These are phyloP conservation scores for Thecocarcelia acutangulata DNA, from an alignment of 2,888 invertebrate species.

Conservation along the genomic window DNA sequence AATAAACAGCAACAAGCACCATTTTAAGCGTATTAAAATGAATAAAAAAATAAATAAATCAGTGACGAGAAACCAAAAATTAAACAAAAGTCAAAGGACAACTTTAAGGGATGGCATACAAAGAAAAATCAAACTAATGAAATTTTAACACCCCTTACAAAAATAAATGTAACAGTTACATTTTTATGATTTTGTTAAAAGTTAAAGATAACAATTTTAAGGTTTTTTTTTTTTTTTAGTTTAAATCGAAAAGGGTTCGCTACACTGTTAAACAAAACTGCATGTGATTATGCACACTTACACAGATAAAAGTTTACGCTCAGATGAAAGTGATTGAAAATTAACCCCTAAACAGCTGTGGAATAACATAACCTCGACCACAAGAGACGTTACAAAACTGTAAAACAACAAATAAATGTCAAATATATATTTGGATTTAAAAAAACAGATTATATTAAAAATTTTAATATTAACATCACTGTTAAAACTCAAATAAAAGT, in stretches of 20 bases:
- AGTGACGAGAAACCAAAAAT: conserved; percentile 53
- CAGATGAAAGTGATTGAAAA: conserved; percentile 62
- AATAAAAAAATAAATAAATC: conserved; percentile 55
- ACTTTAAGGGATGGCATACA: conserved; percentile 30
- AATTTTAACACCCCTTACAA: conserved; percentile 58
- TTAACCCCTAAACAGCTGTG: conserved; percentile 42
- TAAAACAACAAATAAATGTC: conserved; percentile 37
- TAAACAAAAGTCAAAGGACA: conserved; percentile 44
- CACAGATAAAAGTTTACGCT: conserved; percentile 8
- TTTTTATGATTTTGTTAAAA: conserved; percentile 61
- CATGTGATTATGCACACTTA: not conserved
- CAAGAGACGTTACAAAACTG: conserved; percentile 24
- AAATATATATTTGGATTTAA: conserved; percentile 9
- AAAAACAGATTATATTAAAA: too few relatives aligned
- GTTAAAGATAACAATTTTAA: conserved; percentile 64
- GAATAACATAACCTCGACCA: conserved; percentile 24
- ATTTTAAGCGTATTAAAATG: conserved; percentile 63
- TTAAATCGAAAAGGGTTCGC: conserved; percentile 11
- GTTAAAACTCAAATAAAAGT: conserved; percentile 14
- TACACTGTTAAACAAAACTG: conserved; percentile 3
- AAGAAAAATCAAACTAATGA: conserved; percentile 15
- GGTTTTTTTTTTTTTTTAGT: not conserved
- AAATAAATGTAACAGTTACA: conserved; percentile 58
- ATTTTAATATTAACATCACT: conserved; percentile 14
- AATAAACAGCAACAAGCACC: conserved; percentile 51